These are phyloP conservation scores for Rattus rattus DNA, from an alignment of 2,113 vertebrate genomes.

Conservation along the genomic window DNA sequence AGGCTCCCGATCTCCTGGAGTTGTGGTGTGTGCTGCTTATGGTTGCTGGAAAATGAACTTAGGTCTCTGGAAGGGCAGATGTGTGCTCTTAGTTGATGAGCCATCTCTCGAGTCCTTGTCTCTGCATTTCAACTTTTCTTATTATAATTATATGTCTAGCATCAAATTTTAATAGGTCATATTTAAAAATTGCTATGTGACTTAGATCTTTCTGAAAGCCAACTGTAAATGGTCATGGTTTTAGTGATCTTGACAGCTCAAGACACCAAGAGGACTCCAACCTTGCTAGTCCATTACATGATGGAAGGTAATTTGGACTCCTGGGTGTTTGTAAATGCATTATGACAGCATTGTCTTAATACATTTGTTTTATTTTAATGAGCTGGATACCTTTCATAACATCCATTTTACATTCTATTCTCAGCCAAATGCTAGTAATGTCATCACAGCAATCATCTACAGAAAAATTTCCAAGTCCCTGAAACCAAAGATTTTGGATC, in stretches of 20 bases:
- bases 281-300: conserved; percentile 35
- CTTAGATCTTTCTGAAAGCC: conserved; percentile 14
- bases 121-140: not conserved
- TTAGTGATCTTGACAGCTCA: not conserved
- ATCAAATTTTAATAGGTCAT: not conserved
- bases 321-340: not conserved
- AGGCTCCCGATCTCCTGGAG: not conserved
- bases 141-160: conserved; percentile 1
- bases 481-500: conserved; percentile 37
- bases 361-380: not conserved
- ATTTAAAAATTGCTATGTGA: conserved; percentile 15
- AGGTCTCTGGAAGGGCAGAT: not conserved
- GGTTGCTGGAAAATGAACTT: not conserved
- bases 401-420: conserved; percentile 7
- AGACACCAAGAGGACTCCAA: conserved; percentile 5
- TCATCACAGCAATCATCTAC: not conserved
- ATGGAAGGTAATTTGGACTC: not conserved
- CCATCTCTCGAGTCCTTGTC: not conserved
- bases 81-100: not conserved
- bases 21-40: not conserved
- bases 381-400: not conserved
- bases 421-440: conserved; percentile 40
- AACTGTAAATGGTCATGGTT: not conserved
- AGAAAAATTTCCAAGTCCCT: conserved; percentile 42
- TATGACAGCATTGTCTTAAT: not conserved